Percentiles rank a stretch among this genome's conserved stretches.
phyloP scores from a whole-genome alignment of 2,113 vertebrate genomes.

The Lophura nycthemera region DNA sequence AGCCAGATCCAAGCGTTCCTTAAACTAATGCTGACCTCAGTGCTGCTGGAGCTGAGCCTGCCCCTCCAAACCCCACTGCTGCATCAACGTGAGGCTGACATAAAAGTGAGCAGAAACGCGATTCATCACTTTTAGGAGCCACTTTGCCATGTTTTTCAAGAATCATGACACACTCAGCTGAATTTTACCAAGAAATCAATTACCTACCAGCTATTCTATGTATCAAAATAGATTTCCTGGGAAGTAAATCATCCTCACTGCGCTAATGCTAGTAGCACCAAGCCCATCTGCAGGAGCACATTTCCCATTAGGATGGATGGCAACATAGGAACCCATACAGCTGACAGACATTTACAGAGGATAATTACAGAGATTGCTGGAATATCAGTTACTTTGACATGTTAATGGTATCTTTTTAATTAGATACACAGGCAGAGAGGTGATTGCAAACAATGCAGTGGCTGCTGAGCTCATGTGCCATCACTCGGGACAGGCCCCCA shows the following conservation, averaged over 20 bases:
- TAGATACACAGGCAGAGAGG: conserved; percentile 54
- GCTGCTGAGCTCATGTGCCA: conserved; percentile 28
- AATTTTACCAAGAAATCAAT: conserved; percentile 31
- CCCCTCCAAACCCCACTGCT: background rate
- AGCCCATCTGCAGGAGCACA: background rate
- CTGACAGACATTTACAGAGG: conserved; percentile 18
- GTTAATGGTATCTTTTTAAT: conserved; percentile 47
- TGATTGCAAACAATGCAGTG: conserved; percentile 49
- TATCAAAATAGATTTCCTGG: background rate
- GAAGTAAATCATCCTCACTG: background rate
- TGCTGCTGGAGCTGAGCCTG: rapidly evolving
- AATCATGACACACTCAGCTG: background rate
- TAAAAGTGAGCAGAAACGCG: background rate
- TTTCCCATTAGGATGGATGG: background rate
- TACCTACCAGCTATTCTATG: background rate
- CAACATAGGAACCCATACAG: background rate
- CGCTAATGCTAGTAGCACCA: background rate
- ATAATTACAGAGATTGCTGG: conserved; percentile 11
- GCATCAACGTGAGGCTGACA: background rate
- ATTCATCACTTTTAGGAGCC: conserved; percentile 16
- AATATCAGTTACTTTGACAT: conserved; percentile 21
- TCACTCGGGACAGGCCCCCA: conserved; percentile 44
- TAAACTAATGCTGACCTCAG: background rate
- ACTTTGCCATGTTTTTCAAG: background rate
- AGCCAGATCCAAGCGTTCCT: background rate